Conservation (phyloP, 1,140 invertebrate species). For the Thaumatotibia leucotreta region DNA sequence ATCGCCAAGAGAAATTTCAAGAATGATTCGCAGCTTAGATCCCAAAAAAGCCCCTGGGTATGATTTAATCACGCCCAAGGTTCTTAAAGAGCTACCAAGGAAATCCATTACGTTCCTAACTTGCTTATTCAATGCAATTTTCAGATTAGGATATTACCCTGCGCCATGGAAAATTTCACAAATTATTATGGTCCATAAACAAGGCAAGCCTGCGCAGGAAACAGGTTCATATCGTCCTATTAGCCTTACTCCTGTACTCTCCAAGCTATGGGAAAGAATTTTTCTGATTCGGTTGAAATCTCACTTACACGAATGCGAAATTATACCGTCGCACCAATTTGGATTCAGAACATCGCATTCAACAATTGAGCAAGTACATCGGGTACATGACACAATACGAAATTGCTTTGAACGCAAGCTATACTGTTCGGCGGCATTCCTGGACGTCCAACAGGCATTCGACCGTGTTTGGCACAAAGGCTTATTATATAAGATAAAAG, state of each 20-base stretch:
- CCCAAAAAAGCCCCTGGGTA: conserved; percentile 21
- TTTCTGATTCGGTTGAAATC: no score
- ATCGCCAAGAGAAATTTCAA: conserved; percentile 10
- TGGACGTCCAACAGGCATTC: no score
- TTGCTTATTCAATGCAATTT: conserved; percentile 14
- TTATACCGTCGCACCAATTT: no score
- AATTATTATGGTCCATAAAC: conserved; percentile 26
- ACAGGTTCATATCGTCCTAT: conserved; percentile 23
- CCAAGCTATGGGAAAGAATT: conserved; percentile 23
- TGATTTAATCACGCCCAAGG: conserved; percentile 20
- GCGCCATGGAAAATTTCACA: conserved; percentile 21
- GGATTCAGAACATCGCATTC: no score
- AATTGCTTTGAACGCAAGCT: no score
- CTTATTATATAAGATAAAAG: no score
- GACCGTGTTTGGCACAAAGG: no score
- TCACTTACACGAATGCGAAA: no score
- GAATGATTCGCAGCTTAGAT: background rate
- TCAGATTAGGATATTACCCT: conserved; percentile 22
- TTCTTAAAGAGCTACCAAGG: conserved; percentile 20
- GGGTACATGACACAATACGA: no score
- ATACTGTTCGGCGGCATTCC: no score
- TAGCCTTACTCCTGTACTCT: conserved; percentile 20
- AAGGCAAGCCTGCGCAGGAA: conserved; percentile 16
- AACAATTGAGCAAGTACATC: no score
- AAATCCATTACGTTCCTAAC: conserved; percentile 19